Percentiles rank a stretch among this genome's conserved stretches.
phyloP scores from a whole-genome alignment of 2,888 invertebrate genomes.

The Campoplex nolae region DNA sequence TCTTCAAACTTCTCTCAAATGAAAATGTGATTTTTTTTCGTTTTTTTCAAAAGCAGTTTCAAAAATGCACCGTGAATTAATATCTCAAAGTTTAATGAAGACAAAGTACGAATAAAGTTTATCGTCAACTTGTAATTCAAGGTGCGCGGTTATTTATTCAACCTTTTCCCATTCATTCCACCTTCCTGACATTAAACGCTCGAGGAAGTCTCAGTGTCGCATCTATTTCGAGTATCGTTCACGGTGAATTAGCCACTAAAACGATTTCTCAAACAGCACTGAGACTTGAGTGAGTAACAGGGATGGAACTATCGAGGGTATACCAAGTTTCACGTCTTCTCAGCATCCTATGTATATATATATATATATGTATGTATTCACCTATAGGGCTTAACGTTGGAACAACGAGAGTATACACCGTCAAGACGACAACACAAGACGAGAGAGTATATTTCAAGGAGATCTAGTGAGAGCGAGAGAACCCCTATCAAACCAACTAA shows the following conservation, averaged over 20 bases:
- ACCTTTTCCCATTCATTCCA: conserved; percentile 22
- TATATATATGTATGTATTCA: background rate
- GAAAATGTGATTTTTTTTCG: background rate
- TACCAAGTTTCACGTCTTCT: conserved; percentile 61
- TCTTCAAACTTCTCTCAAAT: background rate
- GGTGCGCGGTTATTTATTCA: conserved; percentile 8
- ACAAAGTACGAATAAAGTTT: background rate
- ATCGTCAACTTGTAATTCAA: background rate
- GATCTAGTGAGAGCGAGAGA: conserved; percentile 32
- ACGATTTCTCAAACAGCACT: conserved; percentile 64
- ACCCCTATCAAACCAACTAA: conserved; percentile 65
- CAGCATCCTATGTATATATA: conserved; percentile 1
- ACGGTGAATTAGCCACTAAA: conserved; percentile 65
- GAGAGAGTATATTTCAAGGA: conserved; percentile 54
- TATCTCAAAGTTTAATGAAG: background rate
- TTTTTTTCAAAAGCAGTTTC: too few relatives aligned
- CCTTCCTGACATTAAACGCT: conserved; percentile 28
- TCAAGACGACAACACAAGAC: conserved; percentile 53
- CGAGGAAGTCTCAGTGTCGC: conserved; percentile 29
- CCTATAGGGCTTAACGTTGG: conserved; percentile 45
- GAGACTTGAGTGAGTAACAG: conserved; percentile 19
- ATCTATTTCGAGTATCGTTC: conserved; percentile 59
- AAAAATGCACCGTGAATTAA: background rate
- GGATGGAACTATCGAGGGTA: conserved; percentile 30
- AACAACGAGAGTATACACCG: conserved; percentile 45